A percentile compares a stretch with the other conserved stretches of the same genome.
These are phyloP conservation scores for Hydriomena furcata DNA, from an alignment of 2,888 invertebrate species.

Conservation along the genomic window DNA sequence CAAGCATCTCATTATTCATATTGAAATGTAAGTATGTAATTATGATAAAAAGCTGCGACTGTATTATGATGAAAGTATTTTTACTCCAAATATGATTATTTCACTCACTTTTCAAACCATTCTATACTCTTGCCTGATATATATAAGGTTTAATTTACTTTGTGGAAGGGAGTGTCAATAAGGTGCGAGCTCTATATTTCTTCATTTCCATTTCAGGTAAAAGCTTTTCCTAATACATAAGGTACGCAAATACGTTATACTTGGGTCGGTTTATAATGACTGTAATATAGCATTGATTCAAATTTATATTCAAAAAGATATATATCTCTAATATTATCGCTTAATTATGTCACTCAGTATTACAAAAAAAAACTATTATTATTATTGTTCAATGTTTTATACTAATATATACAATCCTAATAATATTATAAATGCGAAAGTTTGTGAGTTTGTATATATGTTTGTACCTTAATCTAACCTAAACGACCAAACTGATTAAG, in stretches of 20 bases:
- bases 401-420: no score
- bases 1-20: not conserved
- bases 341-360: no score
- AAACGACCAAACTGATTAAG: no score
- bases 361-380: no score
- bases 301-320: no score
- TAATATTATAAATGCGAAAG: no score
- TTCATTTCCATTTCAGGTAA: conserved; percentile 53
- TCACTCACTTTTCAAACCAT: not conserved
- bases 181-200: conserved; percentile 41
- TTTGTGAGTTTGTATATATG: no score
- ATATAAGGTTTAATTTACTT: conserved; percentile 6
- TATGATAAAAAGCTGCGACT: conserved; percentile 5
- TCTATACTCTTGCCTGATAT: conserved; percentile 3
- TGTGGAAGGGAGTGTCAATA: conserved; percentile 39
- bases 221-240: conserved; percentile 60
- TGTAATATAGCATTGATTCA: not conserved
- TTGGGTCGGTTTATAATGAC: not conserved
- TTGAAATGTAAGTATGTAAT: conserved; percentile 3
- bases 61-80: conserved; percentile 16
- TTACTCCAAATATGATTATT: conserved; percentile 15
- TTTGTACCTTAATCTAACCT: no score
- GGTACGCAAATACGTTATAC: conserved; percentile 48
- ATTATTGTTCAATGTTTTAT: no score
- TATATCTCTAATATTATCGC: no score